Evolutionary conservation across 2,888 invertebrate genomes (phyloP).

Genomic region (Eilema caniola): DNA sequence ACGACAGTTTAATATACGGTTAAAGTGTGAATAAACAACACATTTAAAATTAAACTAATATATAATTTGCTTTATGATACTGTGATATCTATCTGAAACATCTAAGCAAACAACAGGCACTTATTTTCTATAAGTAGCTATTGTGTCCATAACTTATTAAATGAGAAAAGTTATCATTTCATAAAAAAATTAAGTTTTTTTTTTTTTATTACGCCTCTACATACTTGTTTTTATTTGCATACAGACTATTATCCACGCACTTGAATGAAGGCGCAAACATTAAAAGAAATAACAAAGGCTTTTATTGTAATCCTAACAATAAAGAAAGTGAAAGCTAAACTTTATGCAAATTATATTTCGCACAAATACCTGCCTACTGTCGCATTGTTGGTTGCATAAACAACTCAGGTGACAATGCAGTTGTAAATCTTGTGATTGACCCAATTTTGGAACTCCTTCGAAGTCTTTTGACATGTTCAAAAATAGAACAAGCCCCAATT

Average conservation of each 20-base stretch:
- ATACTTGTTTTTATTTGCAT: slow-evolving; percentile 31
- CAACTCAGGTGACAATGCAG: slow-evolving; percentile 63
- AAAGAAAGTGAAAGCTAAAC: slow-evolving; percentile 77
- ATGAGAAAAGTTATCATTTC: neutral
- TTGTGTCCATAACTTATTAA: slow-evolving; percentile 1
- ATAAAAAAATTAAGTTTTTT: neutral
- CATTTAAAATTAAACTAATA: slow-evolving; percentile 5
- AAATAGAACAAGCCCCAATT: slow-evolving; percentile 38
- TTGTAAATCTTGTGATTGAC: slow-evolving; percentile 74
- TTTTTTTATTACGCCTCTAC: slow-evolving; percentile 9
- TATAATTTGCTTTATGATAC: slow-evolving; percentile 3
- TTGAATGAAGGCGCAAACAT: slow-evolving; percentile 46
- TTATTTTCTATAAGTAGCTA: neutral
- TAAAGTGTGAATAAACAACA: slow-evolving; percentile 2
- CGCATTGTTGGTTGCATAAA: slow-evolving; percentile 65
- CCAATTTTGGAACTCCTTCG: slow-evolving; percentile 55
- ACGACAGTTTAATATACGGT: neutral
- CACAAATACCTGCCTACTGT: slow-evolving; percentile 67
- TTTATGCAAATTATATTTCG: slow-evolving; percentile 73
- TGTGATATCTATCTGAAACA: slow-evolving; percentile 2
- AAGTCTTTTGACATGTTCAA: slow-evolving; percentile 53
- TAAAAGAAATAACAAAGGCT: slow-evolving; percentile 55
- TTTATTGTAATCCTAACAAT: slow-evolving; percentile 70
- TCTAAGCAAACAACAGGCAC: slow-evolving; percentile 2
- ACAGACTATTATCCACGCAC: slow-evolving; percentile 26